Conservation (phyloP, 2,113 vertebrate genomes). For the Pygoscelis adeliae region DNA sequence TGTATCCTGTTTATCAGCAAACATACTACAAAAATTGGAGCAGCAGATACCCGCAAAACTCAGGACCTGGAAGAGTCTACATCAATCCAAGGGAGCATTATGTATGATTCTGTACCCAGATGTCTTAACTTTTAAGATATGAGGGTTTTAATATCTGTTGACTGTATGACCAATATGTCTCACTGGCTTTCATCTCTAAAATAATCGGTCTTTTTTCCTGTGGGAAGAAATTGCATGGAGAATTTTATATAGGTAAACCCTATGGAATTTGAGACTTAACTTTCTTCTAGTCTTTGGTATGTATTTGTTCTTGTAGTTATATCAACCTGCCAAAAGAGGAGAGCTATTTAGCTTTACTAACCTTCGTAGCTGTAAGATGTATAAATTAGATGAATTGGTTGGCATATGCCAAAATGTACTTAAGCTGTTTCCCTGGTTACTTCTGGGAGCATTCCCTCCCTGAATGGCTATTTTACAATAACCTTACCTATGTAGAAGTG, state of each 20-base stretch:
- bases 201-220: not conserved
- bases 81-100: constrained; percentile 78
- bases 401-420: not conserved
- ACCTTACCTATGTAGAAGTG: not conserved
- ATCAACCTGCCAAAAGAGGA: not conserved
- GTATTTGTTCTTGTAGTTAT: not conserved
- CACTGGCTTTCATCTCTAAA: not conserved
- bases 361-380: not conserved
- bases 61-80: constrained; percentile 53
- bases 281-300: not conserved
- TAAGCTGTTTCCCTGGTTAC: not conserved
- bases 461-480: not conserved
- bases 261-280: not conserved
- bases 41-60: constrained; percentile 1
- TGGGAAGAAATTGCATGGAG: not conserved
- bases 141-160: not conserved
- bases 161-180: not conserved
- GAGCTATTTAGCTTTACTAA: not conserved
- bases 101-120: constrained; percentile 55
- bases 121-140: not conserved
- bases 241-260: not conserved
- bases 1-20: constrained; percentile 67
- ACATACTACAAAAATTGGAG: constrained; percentile 61
- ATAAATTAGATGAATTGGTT: not conserved
- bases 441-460: constrained; percentile 1